These are phyloP conservation scores for Andrena camellia DNA, from an alignment of 2,888 invertebrate species.

Conservation along the genomic window DNA sequence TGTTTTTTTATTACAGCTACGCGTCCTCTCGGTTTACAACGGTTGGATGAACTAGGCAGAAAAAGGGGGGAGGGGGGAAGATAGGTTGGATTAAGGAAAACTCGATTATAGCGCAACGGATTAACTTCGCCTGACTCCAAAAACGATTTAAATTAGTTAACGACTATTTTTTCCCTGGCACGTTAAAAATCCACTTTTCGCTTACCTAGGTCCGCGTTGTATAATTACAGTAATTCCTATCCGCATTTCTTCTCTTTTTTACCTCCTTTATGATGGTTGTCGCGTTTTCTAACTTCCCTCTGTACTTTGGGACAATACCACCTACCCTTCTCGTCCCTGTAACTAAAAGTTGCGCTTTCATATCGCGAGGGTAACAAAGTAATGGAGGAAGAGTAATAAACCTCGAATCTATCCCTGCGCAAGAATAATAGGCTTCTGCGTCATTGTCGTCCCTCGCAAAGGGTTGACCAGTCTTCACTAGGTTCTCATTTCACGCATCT, in stretches of 20 bases:
- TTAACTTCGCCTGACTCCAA: conserved; percentile 78
- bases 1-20: conserved; percentile 45
- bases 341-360: neutral
- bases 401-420: neutral
- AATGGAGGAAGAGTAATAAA: conserved; percentile 9
- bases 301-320: neutral
- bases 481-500: conserved; percentile 35
- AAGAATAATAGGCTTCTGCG: conserved; percentile 17
- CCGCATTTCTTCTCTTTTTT: neutral
- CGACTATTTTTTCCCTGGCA: conserved; percentile 42
- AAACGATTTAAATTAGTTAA: conserved; percentile 74
- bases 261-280: neutral
- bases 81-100: conserved; percentile 57
- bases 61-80: neutral
- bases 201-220: neutral
- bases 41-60: neutral
- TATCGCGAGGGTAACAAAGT: neutral
- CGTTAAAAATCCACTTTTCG: conserved; percentile 26
- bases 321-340: neutral
- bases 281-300: neutral
- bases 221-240: conserved; percentile 39
- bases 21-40: conserved; percentile 36
- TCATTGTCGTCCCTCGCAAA: neutral
- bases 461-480: neutral
- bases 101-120: conserved; percentile 77